Conservation (phyloP, 2,797 vertebrate species). For the Clamator glandarius region DNA sequence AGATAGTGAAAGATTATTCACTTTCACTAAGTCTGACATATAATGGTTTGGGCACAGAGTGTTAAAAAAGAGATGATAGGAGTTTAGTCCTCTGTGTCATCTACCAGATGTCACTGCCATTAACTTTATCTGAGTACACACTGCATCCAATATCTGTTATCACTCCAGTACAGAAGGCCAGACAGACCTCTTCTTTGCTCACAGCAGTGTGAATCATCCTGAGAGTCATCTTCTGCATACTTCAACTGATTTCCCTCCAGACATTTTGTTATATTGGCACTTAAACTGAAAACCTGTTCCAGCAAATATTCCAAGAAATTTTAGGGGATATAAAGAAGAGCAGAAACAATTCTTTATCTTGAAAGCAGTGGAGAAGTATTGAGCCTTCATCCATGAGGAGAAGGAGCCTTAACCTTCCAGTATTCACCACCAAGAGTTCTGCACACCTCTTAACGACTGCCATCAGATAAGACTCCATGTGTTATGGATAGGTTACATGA, state of each 20-base stretch:
- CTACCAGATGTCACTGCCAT: conserved; percentile 52
- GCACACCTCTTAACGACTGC: background rate
- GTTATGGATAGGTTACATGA: background rate
- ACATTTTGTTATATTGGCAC: conserved; percentile 38
- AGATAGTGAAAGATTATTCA: conserved; percentile 45
- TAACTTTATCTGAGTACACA: conserved; percentile 57
- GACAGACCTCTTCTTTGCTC: conserved; percentile 48
- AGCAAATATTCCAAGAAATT: conserved; percentile 28
- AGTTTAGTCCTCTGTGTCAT: conserved; percentile 47
- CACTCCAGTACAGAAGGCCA: conserved; percentile 50
- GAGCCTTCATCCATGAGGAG: background rate
- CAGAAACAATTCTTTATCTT: background rate
- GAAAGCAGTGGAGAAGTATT: background rate
- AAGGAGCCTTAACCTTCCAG: background rate
- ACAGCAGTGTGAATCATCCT: conserved; percentile 45
- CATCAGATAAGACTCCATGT: background rate
- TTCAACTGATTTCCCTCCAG: conserved; percentile 44
- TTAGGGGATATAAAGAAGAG: background rate
- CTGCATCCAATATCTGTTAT: conserved; percentile 56
- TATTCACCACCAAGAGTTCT: background rate
- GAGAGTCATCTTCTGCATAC: conserved; percentile 44
- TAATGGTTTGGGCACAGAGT: conserved; percentile 42
- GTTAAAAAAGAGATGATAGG: conserved; percentile 48
- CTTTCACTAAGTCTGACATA: conserved; percentile 44
- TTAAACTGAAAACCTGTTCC: conserved; percentile 31